Evolutionary conservation across 2,888 invertebrate genomes (phyloP).

Genomic region (Drosophila kuntzei): DNA sequence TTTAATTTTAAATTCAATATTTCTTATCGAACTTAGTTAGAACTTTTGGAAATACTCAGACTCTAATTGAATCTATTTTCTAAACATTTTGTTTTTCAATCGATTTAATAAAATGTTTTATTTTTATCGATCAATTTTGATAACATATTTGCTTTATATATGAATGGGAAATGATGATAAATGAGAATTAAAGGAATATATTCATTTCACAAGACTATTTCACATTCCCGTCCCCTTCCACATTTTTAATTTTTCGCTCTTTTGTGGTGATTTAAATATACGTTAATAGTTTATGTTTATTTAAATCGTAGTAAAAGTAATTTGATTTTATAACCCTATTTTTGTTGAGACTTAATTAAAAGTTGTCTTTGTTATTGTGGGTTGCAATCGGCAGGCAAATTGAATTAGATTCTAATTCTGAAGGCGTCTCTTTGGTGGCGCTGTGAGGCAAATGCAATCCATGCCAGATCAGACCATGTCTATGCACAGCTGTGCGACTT

Average conservation of each 20-base stretch:
- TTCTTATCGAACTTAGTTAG: too few species aligned
- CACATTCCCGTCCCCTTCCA: too few species aligned
- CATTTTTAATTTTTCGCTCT: not conserved
- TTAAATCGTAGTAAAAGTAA: not conserved
- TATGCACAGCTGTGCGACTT: slow-evolving; percentile 71
- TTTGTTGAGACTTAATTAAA: slow-evolving; percentile 53
- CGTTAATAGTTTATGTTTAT: not conserved
- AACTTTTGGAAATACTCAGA: too few species aligned
- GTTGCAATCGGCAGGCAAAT: slow-evolving; percentile 56
- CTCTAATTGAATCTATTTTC: too few species aligned
- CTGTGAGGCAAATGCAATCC: slow-evolving; percentile 19
- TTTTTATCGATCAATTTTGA: too few species aligned
- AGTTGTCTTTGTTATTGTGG: slow-evolving; percentile 19
- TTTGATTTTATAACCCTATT: not conserved
- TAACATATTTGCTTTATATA: too few species aligned
- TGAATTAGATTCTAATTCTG: slow-evolving; percentile 60
- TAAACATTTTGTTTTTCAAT: too few species aligned
- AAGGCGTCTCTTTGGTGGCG: slow-evolving; percentile 31
- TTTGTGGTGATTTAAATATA: not conserved
- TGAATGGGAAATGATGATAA: too few species aligned
- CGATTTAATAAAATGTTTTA: too few species aligned
- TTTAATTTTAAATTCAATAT: too few species aligned
- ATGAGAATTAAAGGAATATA: too few species aligned
- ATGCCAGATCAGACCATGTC: slow-evolving; percentile 39
- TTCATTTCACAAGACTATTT: too few species aligned